Percentiles rank a stretch among this genome's conserved stretches.
phyloP scores from a whole-genome alignment of 2,888 invertebrate genomes.

The Trissonchulus latispiculum region DNA sequence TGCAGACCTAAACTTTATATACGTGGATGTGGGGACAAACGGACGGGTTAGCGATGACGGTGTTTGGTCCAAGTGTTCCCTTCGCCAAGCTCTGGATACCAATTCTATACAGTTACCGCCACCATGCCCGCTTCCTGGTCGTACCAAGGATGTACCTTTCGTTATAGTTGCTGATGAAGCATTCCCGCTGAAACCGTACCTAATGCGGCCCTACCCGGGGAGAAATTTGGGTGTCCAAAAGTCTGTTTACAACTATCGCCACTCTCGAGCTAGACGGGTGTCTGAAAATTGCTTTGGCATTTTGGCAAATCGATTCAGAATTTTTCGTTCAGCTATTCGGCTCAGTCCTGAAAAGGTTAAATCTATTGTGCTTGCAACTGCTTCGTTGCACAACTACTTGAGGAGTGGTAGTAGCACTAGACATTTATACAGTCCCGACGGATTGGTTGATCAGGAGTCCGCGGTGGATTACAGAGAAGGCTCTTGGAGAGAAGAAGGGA shows the following conservation, averaged over 20 bases:
- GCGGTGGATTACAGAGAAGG: too few relatives aligned
- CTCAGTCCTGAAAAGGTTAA: neutral
- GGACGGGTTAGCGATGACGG: constrained; percentile 5
- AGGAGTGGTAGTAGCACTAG: neutral
- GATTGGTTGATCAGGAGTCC: too few relatives aligned
- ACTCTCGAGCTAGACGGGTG: neutral
- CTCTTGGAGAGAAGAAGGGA: too few relatives aligned
- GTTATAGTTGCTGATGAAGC: constrained; percentile 2
- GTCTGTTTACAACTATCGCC: constrained; percentile 4
- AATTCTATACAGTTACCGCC: neutral
- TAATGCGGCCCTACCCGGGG: neutral
- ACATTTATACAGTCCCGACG: too few relatives aligned
- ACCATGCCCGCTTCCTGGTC: neutral
- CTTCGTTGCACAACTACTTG: neutral
- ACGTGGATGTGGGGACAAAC: constrained; percentile 16
- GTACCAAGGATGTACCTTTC: neutral
- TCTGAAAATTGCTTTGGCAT: neutral
- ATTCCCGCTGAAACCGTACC: neutral
- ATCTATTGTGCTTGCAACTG: neutral
- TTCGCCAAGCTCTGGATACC: neutral
- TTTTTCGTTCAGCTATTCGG: neutral
- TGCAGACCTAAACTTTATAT: constrained; percentile 11
- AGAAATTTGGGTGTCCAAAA: neutral
- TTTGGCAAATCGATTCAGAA: neutral
- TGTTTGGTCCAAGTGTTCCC: neutral